Conservation (phyloP, 2,113 vertebrate species). For the Rhinopithecus roxellana region DNA sequence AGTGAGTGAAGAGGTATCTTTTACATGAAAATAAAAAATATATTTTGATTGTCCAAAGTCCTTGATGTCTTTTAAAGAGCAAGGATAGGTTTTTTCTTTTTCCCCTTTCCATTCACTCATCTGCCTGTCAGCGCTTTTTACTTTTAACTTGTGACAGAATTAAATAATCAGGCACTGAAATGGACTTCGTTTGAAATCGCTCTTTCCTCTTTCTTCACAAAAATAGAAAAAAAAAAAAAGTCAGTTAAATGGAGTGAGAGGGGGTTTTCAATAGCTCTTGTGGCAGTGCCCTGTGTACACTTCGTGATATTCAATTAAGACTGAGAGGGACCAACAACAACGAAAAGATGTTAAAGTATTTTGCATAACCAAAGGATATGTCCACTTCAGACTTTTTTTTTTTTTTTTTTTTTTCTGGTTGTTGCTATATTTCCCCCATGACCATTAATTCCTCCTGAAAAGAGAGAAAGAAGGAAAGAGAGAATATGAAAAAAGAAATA, state of each 20-base stretch:
- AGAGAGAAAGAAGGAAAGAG: constrained; percentile 66
- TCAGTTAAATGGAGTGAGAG: constrained; percentile 82
- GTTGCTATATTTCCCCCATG: background rate
- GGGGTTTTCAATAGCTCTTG: constrained; percentile 81
- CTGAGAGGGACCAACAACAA: constrained; percentile 73
- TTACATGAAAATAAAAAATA: constrained; percentile 78
- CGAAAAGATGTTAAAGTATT: constrained; percentile 76
- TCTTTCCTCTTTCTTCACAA: constrained; percentile 73
- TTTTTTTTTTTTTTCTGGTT: background rate
- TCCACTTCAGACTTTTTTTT: constrained; percentile 75
- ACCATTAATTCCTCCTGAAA: constrained; percentile 23
- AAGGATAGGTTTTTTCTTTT: constrained; percentile 53
- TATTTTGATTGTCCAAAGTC: constrained; percentile 70
- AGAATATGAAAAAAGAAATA: constrained; percentile 67
- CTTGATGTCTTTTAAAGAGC: constrained; percentile 67
- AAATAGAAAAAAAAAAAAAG: constrained; percentile 66
- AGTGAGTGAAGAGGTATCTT: constrained; percentile 70
- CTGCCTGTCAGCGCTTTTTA: constrained; percentile 78
- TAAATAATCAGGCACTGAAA: constrained; percentile 83
- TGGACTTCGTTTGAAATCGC: constrained; percentile 80
- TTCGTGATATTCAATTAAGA: constrained; percentile 80
- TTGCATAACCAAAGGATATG: constrained; percentile 71
- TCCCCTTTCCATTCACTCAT: constrained; percentile 74
- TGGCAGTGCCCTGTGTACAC: constrained; percentile 69
- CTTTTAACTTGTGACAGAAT: constrained; percentile 80